Conservation (phyloP, 2,797 vertebrate genomes). For the Tapirus indicus region DNA sequence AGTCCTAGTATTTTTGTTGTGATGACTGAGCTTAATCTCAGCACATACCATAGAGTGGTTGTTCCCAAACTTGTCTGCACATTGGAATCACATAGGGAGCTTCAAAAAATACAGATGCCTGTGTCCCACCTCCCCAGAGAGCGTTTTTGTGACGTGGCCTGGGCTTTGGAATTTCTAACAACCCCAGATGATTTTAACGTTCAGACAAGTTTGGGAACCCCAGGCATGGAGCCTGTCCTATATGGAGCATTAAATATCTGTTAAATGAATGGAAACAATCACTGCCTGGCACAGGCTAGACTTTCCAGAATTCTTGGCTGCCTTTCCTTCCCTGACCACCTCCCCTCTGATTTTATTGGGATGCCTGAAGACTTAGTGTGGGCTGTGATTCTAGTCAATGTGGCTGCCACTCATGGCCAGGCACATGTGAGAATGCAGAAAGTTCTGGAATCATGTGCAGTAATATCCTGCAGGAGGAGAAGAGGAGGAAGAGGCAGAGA, state of each 20-base stretch:
- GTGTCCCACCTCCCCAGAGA: neutral
- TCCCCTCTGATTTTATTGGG: neutral
- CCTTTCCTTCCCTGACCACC: neutral
- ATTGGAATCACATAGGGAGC: neutral
- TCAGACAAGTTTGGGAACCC: neutral
- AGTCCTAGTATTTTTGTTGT: neutral
- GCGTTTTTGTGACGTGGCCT: neutral
- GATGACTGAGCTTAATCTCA: neutral
- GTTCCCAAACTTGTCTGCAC: neutral
- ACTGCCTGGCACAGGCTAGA: neutral
- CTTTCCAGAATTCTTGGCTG: neutral
- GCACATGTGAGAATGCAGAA: neutral
- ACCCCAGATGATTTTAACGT: neutral
- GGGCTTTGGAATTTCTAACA: neutral
- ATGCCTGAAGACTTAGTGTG: rapidly evolving
- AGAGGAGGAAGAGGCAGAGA: neutral
- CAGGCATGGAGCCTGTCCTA: neutral
- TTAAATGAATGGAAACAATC: neutral
- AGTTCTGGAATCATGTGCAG: neutral
- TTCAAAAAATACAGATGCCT: neutral
- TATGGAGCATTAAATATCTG: neutral
- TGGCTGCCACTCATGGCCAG: neutral
- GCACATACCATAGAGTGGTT: neutral
- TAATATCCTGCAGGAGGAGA: neutral
- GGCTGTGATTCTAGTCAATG: neutral